Conservation (phyloP, 2,113 vertebrate species). For the Clarias batrachus region DNA sequence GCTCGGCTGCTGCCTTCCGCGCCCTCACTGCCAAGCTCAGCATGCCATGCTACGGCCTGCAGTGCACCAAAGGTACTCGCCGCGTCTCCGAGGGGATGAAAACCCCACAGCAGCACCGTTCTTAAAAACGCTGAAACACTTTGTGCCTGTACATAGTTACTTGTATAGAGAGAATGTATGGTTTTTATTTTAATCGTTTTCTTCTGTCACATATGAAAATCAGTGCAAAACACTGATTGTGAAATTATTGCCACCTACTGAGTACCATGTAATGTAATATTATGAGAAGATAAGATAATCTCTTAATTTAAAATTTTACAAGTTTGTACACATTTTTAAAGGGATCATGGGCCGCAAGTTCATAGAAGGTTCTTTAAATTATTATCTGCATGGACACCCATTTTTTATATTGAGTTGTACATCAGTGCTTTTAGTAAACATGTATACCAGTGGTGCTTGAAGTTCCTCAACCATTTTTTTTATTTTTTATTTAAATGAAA, state of each 20-base stretch:
- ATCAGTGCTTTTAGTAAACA: not conserved
- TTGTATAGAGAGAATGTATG: not conserved
- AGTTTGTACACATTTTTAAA: not conserved
- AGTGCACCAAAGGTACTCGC: conserved; percentile 88
- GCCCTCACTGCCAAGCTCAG: conserved; percentile 81
- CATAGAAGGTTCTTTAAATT: not conserved
- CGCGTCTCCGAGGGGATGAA: not conserved
- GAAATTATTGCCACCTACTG: not conserved
- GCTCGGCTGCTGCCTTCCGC: conserved; percentile 81
- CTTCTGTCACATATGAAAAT: not conserved
- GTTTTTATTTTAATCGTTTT: not conserved
- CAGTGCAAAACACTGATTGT: not conserved
- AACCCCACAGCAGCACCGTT: not conserved
- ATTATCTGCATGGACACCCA: not conserved
- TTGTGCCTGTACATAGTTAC: not conserved
- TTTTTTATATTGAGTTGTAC: not conserved
- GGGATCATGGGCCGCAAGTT: not conserved
- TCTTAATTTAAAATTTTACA: not conserved
- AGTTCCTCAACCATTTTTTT: not conserved
- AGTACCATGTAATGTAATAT: not conserved
- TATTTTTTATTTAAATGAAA: not conserved
- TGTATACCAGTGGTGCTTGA: not conserved
- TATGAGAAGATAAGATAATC: not conserved
- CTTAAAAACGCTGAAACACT: not conserved
- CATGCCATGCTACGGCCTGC: conserved; percentile 88